Evolutionary conservation across 2,888 invertebrate species (phyloP).

Genomic region (Brenthis ino): DNA sequence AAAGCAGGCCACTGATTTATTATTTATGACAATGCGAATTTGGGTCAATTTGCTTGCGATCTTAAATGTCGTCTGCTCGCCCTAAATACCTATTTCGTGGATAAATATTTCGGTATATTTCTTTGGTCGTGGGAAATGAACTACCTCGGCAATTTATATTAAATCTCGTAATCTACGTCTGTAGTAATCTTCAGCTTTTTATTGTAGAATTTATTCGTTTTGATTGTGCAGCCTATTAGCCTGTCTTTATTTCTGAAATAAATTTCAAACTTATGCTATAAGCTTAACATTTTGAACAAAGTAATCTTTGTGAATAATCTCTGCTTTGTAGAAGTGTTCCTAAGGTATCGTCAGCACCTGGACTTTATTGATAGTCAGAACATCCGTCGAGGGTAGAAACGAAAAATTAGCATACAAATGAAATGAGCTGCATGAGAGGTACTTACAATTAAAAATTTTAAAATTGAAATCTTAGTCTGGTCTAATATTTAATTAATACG

Average conservation of each 20-base stretch:
- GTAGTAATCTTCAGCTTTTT: too few species aligned
- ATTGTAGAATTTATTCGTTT: too few species aligned
- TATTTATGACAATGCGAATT: slow-evolving; percentile 52
- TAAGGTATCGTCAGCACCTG: slow-evolving; percentile 66
- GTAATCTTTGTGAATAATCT: slow-evolving; percentile 18
- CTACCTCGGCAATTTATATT: neutral
- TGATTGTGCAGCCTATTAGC: too few species aligned
- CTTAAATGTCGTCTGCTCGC: slow-evolving; percentile 42
- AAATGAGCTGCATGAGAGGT: slow-evolving; percentile 41
- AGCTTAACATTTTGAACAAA: slow-evolving; percentile 5
- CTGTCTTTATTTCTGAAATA: slow-evolving; percentile 4
- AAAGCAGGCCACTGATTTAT: slow-evolving; percentile 43
- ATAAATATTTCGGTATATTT: slow-evolving; percentile 41
- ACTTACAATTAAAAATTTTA: slow-evolving; percentile 3
- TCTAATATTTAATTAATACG: too few species aligned
- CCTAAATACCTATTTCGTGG: slow-evolving; percentile 47
- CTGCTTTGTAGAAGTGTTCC: slow-evolving; percentile 49
- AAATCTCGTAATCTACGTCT: neutral
- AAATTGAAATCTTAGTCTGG: too few species aligned
- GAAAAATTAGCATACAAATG: slow-evolving; percentile 72
- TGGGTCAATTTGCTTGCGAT: slow-evolving; percentile 55
- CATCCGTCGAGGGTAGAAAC: slow-evolving; percentile 39
- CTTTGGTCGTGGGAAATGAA: slow-evolving; percentile 10
- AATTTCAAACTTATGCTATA: slow-evolving; percentile 20
- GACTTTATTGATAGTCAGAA: slow-evolving; percentile 46